phyloP scores from a whole-genome alignment of 2,113 vertebrate species.

The Gymnarchus niloticus region DNA sequence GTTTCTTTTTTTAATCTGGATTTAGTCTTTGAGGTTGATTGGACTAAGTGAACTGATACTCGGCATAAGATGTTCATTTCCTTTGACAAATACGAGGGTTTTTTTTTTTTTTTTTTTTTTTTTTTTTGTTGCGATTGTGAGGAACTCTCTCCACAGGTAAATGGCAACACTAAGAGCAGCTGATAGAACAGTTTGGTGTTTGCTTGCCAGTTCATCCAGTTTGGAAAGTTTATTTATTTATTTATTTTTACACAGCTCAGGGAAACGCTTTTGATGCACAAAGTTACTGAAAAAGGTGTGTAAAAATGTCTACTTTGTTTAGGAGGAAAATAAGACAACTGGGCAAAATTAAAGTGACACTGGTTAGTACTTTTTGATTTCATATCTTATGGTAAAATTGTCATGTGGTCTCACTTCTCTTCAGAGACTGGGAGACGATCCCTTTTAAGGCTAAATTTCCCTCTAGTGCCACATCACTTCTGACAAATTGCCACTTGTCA shows the following conservation, averaged over 20 bases:
- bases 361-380: conserved; percentile 34
- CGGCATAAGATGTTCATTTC: too few species aligned
- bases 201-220: neutral
- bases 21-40: too few species aligned
- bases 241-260: conserved; percentile 21
- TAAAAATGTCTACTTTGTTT: conserved; percentile 37
- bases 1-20: neutral
- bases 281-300: conserved; percentile 22
- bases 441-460: neutral
- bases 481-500: neutral
- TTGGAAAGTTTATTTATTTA: neutral
- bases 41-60: too few species aligned
- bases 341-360: conserved; percentile 22
- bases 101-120: too few species aligned
- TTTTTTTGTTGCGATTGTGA: too few species aligned
- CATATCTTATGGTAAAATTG: conserved; percentile 12
- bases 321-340: conserved; percentile 36
- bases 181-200: neutral
- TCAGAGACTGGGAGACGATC: neutral
- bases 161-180: neutral
- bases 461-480: neutral
- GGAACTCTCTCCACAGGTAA: neutral
- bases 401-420: neutral
- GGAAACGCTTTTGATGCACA: conserved; percentile 28
- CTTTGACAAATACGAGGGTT: too few species aligned